Evolutionary conservation across 2,113 vertebrate genomes (phyloP).

Genomic region (Dasyprocta punctata): DNA sequence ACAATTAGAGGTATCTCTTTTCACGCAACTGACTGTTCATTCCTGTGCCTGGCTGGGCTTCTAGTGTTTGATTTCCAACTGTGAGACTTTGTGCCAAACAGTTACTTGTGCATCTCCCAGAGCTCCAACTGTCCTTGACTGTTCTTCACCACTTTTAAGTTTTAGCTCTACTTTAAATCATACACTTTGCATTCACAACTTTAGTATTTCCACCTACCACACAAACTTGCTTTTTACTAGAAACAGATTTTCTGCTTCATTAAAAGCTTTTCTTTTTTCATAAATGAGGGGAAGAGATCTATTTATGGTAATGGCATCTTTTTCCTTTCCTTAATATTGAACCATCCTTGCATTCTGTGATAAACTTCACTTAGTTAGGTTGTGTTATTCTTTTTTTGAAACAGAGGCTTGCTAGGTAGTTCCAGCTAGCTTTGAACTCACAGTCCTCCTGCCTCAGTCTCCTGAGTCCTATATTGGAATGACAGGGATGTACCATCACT

Average conservation of each 20-base stretch:
- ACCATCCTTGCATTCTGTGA: neutral
- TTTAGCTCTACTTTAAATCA: conserved; percentile 36
- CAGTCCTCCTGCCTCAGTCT: neutral
- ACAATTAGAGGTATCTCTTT: neutral
- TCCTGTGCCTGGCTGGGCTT: neutral
- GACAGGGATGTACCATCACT: neutral
- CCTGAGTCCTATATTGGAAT: neutral
- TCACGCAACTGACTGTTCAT: neutral
- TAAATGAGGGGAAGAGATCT: neutral
- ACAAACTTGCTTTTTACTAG: conserved; percentile 28
- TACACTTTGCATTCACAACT: neutral
- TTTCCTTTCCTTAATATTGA: conserved; percentile 29
- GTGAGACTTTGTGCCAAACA: neutral
- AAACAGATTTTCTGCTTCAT: conserved; percentile 30
- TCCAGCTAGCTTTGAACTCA: neutral
- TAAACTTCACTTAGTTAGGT: neutral
- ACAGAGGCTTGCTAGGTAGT: neutral
- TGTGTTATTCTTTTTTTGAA: neutral
- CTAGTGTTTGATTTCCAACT: neutral
- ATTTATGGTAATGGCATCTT: neutral
- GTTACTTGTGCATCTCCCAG: neutral
- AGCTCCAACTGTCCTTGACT: neutral
- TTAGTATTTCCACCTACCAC: conserved; percentile 6
- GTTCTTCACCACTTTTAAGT: neutral
- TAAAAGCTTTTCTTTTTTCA: neutral